These are phyloP conservation scores for Lepidochitona cinerea DNA, from an alignment of 2,888 invertebrate genomes.

Conservation along the genomic window DNA sequence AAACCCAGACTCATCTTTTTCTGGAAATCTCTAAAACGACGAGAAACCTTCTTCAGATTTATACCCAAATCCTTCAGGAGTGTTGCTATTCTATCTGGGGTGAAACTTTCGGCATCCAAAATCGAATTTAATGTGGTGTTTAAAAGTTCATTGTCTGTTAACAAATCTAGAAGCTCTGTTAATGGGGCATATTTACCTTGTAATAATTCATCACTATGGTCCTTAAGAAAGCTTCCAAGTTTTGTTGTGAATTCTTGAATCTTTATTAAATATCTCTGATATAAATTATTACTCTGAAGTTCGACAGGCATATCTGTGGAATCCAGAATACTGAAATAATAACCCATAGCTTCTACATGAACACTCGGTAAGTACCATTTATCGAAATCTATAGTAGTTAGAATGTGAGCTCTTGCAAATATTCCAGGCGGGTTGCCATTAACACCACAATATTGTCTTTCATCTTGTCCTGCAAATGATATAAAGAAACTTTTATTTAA, in stretches of 20 bases:
- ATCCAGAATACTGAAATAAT: slow-evolving; percentile 29
- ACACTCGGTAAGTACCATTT: too few relatives aligned
- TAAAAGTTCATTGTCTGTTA: background rate
- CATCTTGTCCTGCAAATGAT: slow-evolving; percentile 14
- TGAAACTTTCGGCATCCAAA: background rate
- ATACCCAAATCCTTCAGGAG: background rate
- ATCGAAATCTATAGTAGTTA: slow-evolving; percentile 24
- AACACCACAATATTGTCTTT: slow-evolving; percentile 32
- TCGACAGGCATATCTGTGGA: too few relatives aligned
- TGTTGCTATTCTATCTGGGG: background rate
- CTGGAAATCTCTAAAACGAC: background rate
- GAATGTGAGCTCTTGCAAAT: slow-evolving; percentile 21
- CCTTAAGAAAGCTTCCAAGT: too few relatives aligned
- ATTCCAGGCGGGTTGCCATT: slow-evolving; percentile 35
- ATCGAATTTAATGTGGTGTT: background rate
- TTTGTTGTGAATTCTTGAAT: background rate
- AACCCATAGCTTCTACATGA: slow-evolving; percentile 6
- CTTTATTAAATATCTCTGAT: too few relatives aligned
- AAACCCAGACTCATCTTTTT: background rate
- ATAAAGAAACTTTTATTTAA: background rate
- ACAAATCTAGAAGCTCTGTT: background rate
- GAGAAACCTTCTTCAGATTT: background rate
- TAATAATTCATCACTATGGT: too few relatives aligned
- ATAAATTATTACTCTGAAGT: too few relatives aligned
- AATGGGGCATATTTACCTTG: too few relatives aligned